Conservation (phyloP, 2,113 vertebrate genomes). For the Cebus imitator region DNA sequence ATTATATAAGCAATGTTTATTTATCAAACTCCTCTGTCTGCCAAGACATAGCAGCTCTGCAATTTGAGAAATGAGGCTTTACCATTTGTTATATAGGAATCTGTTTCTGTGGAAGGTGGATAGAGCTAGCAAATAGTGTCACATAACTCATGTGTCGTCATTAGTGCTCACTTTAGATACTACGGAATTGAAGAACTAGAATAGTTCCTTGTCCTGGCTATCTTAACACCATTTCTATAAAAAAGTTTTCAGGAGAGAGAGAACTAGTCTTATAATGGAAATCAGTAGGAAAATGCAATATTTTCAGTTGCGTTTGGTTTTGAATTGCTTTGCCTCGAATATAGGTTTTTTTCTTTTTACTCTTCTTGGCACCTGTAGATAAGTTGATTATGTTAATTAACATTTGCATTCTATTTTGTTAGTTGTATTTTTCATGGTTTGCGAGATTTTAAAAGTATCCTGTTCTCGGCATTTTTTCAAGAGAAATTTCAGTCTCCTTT, state of each 20-base stretch:
- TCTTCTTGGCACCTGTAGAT: slow-evolving; percentile 23
- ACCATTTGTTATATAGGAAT: neutral
- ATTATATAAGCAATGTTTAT: neutral
- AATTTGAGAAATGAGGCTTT: neutral
- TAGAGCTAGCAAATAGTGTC: neutral
- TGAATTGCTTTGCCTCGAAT: slow-evolving; percentile 7
- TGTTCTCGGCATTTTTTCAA: neutral
- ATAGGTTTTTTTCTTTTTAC: neutral
- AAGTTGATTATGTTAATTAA: slow-evolving; percentile 44
- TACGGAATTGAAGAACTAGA: neutral
- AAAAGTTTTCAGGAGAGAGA: neutral
- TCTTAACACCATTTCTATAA: neutral
- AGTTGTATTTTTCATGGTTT: slow-evolving; percentile 47
- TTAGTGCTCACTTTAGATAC: neutral
- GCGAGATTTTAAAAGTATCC: slow-evolving; percentile 7
- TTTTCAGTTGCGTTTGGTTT: slow-evolving; percentile 40
- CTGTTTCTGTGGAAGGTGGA: neutral
- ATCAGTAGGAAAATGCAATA: neutral
- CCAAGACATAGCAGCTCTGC: neutral
- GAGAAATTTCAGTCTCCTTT: slow-evolving; percentile 4
- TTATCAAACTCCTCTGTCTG: slow-evolving; percentile 9
- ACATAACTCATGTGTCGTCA: neutral
- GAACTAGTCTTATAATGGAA: neutral
- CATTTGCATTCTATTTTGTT: slow-evolving; percentile 35
- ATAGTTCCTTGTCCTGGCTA: neutral